Conservation (phyloP, 2,113 vertebrate species). For the Trogon melanurus region DNA sequence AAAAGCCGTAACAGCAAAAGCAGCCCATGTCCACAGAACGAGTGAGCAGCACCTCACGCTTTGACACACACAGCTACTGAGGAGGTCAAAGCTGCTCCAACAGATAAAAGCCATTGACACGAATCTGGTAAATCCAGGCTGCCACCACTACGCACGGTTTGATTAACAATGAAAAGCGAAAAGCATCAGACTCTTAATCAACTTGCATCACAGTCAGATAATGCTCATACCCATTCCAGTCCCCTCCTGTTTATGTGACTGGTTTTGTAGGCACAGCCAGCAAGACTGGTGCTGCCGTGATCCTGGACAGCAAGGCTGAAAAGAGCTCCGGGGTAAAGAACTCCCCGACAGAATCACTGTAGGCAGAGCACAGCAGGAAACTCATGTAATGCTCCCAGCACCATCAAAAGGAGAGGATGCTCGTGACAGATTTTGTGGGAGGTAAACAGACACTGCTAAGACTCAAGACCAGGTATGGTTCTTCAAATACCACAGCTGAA, state of each 20-base stretch:
- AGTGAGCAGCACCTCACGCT: background rate
- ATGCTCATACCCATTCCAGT: background rate
- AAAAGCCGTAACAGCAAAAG: background rate
- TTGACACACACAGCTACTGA: background rate
- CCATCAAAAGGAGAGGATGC: background rate
- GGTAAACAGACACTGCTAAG: background rate
- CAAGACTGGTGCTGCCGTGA: background rate
- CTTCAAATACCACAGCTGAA: background rate
- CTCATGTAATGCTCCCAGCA: background rate
- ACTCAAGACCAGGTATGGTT: background rate
- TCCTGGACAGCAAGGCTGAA: background rate
- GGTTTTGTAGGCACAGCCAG: background rate
- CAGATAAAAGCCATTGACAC: background rate
- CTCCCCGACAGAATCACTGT: background rate
- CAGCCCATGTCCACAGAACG: background rate
- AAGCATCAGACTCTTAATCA: background rate
- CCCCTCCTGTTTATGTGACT: background rate
- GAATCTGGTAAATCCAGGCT: background rate
- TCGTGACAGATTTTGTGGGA: background rate
- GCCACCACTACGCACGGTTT: background rate
- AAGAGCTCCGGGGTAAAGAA: background rate
- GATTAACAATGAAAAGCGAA: background rate
- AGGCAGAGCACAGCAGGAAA: background rate
- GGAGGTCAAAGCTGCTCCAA: background rate
- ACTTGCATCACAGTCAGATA: background rate